These are phyloP conservation scores for Encarsia formosa DNA, from an alignment of 2,888 invertebrate species.

Conservation along the genomic window DNA sequence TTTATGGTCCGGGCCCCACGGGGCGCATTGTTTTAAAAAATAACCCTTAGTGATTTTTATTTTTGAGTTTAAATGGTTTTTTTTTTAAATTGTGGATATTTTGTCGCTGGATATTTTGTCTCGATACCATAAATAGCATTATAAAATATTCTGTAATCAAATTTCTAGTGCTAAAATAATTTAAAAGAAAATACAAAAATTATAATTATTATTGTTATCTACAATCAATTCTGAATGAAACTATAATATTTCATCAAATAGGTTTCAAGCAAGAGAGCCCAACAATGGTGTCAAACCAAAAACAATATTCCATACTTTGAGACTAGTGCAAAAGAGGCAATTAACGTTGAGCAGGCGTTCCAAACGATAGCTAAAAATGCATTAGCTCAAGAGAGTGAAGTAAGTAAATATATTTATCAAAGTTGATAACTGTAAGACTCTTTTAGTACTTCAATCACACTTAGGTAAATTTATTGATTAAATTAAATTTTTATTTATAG, in stretches of 20 bases:
- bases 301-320: conserved; percentile 99
- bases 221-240: neutral
- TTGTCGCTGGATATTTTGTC: too few species aligned
- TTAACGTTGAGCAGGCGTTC: conserved; percentile 98
- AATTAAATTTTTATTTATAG: conserved; percentile 38
- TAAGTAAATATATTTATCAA: conserved; percentile 36
- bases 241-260: conserved; percentile 35
- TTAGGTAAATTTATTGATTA: neutral
- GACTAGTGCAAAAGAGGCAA: conserved; percentile 98
- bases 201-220: neutral
- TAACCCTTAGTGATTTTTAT: too few species aligned
- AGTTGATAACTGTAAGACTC: neutral
- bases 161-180: too few species aligned
- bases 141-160: too few species aligned
- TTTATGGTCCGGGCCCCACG: too few species aligned
- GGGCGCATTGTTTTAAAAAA: too few species aligned
- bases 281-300: conserved; percentile 99
- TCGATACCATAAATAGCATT: too few species aligned
- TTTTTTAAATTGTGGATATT: too few species aligned
- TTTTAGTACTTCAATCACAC: neutral
- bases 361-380: conserved; percentile 98
- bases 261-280: conserved; percentile 85
- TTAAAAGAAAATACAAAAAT: too few species aligned
- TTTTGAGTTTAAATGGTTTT: too few species aligned
- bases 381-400: conserved; percentile 85